These are phyloP conservation scores for Heliconius himera DNA, from an alignment of 1,140 invertebrate genomes.

Conservation along the genomic window DNA sequence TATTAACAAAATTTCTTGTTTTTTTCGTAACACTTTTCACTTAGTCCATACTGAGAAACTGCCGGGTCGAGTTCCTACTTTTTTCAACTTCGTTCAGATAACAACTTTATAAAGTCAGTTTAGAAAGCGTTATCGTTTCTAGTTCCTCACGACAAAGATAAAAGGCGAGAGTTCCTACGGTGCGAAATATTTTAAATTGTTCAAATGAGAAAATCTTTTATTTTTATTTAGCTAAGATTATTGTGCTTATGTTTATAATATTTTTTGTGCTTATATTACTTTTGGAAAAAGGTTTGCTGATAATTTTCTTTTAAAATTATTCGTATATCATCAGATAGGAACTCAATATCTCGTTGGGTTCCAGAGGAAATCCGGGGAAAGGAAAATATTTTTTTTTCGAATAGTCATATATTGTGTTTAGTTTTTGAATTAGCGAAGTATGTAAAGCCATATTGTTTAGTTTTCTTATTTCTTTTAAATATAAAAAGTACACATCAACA, in stretches of 20 bases:
- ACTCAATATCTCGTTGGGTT: too few relatives aligned
- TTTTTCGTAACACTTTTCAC: slow-evolving; percentile 1
- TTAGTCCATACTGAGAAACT: slow-evolving; percentile 6
- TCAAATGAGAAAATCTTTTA: neutral
- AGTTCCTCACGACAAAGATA: slow-evolving; percentile 70
- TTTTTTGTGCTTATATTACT: neutral
- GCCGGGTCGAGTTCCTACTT: neutral
- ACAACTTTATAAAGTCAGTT: slow-evolving; percentile 75
- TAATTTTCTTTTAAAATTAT: too few relatives aligned
- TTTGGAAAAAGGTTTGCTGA: too few relatives aligned
- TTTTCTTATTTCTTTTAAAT: too few relatives aligned
- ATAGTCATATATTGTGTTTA: too few relatives aligned
- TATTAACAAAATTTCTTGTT: neutral
- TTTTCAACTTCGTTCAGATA: slow-evolving; percentile 55
- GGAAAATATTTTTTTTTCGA: too few relatives aligned
- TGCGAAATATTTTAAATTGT: neutral
- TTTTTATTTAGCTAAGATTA: neutral
- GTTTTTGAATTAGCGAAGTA: too few relatives aligned
- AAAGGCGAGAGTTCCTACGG: slow-evolving; percentile 48
- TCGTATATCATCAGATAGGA: too few relatives aligned
- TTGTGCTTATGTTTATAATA: neutral
- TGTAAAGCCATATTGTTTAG: too few relatives aligned
- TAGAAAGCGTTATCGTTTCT: slow-evolving; percentile 77
- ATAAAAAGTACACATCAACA: too few relatives aligned
- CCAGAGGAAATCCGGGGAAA: too few relatives aligned